These are phyloP conservation scores for Cephalopachus bancanus DNA, from an alignment of 2,797 vertebrate species.

Conservation along the genomic window DNA sequence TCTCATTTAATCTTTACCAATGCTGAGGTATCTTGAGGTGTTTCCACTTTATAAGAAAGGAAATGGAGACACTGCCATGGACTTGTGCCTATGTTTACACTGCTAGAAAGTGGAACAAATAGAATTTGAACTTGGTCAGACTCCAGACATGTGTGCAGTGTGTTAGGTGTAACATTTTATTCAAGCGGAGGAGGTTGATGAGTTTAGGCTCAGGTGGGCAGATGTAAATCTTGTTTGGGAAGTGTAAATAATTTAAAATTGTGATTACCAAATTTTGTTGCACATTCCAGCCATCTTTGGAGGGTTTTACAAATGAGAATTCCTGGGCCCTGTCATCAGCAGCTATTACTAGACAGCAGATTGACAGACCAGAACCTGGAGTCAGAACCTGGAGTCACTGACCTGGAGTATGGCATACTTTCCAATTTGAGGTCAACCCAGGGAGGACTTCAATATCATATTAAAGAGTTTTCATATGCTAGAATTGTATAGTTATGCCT, in stretches of 20 bases:
- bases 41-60: slow-evolving; percentile 2
- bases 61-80: neutral
- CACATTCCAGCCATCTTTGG: neutral
- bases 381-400: neutral
- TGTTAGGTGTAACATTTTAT: neutral
- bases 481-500: neutral
- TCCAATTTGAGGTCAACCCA: neutral
- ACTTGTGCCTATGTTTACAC: neutral
- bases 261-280: neutral
- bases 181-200: too few relatives aligned
- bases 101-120: neutral
- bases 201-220: neutral
- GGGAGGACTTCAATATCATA: neutral
- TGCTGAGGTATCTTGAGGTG: neutral
- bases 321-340: neutral
- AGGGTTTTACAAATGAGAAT: neutral
- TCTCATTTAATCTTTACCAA: neutral
- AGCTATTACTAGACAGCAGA: neutral
- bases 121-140: neutral
- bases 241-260: neutral
- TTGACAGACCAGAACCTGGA: neutral
- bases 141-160: neutral
- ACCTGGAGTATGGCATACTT: neutral
- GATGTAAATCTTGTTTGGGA: neutral
- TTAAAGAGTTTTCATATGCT: neutral